These are phyloP conservation scores for Drosophila siamana DNA, from an alignment of 2,888 invertebrate genomes.

Conservation along the genomic window DNA sequence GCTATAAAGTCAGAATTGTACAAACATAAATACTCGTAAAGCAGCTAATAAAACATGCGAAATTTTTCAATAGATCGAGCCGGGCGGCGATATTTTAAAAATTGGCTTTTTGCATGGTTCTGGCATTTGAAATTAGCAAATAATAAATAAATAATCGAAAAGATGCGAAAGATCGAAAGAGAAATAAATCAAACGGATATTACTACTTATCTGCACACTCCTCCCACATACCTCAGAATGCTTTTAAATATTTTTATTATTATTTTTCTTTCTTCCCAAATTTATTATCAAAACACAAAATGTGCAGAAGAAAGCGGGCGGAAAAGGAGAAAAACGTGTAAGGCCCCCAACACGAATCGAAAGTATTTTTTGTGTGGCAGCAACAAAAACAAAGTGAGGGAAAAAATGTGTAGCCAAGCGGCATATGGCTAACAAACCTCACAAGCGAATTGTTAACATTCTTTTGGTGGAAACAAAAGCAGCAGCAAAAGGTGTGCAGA, in stretches of 20 bases:
- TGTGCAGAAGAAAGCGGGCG: slow-evolving; percentile 5
- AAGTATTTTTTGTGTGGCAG: slow-evolving; percentile 27
- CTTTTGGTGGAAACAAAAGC: slow-evolving; percentile 14
- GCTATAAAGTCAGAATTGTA: slow-evolving; percentile 23
- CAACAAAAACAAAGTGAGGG: neutral
- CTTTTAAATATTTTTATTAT: slow-evolving; percentile 35
- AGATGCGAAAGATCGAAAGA: slow-evolving; percentile 39
- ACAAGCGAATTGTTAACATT: slow-evolving; percentile 39
- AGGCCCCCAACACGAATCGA: slow-evolving; percentile 16
- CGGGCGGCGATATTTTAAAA: slow-evolving; percentile 11
- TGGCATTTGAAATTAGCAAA: slow-evolving; percentile 44
- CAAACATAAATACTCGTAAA: slow-evolving; percentile 27
- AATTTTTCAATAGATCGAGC: slow-evolving; percentile 1
- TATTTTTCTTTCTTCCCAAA: slow-evolving; percentile 24
- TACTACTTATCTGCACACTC: slow-evolving; percentile 34
- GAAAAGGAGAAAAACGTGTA: neutral
- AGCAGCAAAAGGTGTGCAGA: slow-evolving; percentile 20
- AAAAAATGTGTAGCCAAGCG: slow-evolving; percentile 34
- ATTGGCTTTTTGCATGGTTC: slow-evolving; percentile 22
- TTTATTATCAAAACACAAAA: slow-evolving; percentile 35
- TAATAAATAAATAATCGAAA: slow-evolving; percentile 56
- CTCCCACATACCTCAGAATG: slow-evolving; percentile 24
- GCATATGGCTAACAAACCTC: slow-evolving; percentile 34
- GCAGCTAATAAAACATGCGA: slow-evolving; percentile 33
- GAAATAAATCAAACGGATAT: slow-evolving; percentile 60